phyloP scores from a whole-genome alignment of 2,797 vertebrate genomes.

The Anguilla anguilla region DNA sequence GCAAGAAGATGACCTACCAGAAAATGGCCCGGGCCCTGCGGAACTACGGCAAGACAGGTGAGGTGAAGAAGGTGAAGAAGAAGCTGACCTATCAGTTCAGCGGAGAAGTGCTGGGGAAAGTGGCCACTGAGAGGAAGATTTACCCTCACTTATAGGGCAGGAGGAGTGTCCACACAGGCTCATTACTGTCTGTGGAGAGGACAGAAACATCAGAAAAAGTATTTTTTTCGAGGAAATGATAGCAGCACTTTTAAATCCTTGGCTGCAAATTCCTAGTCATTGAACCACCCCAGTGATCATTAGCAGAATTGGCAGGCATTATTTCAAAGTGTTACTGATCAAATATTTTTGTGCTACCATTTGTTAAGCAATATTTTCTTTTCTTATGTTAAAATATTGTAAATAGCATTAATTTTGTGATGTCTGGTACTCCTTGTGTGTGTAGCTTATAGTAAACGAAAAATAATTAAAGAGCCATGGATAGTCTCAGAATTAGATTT shows the following conservation, averaged over 20 bases:
- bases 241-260: neutral
- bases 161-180: neutral
- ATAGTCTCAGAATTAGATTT: neutral
- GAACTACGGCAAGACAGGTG: slow-evolving; percentile 99
- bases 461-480: slow-evolving; percentile 32
- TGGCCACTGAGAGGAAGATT: slow-evolving; percentile 80
- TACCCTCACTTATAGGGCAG: slow-evolving; percentile 73
- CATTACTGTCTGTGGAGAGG: neutral
- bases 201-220: neutral
- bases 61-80: slow-evolving; percentile 98
- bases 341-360: neutral
- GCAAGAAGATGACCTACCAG: slow-evolving; percentile 99
- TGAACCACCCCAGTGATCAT: neutral
- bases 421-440: slow-evolving; percentile 32
- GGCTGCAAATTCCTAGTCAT: slow-evolving; percentile 17
- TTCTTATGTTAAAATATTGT: neutral
- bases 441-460: slow-evolving; percentile 40
- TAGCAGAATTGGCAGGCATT: neutral
- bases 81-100: slow-evolving; percentile 99
- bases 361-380: neutral
- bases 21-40: slow-evolving; percentile 98
- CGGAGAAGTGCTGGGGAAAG: slow-evolving; percentile 93
- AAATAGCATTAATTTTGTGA: slow-evolving; percentile 34
- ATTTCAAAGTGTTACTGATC: slow-evolving; percentile 14
- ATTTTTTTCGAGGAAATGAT: slow-evolving; percentile 12